phyloP scores from a whole-genome alignment of 2,888 invertebrate species.

The Axea sp. region DNA sequence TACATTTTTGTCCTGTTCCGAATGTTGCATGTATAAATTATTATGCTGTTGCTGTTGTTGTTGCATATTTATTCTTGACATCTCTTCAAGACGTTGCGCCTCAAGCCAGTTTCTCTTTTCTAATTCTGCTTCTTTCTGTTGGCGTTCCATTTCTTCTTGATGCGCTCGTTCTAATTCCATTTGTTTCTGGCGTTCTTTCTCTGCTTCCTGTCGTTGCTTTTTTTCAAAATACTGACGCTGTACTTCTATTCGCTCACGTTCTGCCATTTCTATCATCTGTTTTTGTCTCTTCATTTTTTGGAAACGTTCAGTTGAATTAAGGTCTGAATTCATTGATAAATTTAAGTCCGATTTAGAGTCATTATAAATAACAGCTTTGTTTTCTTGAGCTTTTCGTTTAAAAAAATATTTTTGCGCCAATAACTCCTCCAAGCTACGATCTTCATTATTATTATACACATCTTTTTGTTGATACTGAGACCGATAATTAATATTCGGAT shows the following conservation, averaged over 20 bases:
- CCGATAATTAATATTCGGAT: constrained; percentile 55
- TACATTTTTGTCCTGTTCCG: constrained; percentile 77
- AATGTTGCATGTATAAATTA: constrained; percentile 71
- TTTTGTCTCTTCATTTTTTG: constrained; percentile 36
- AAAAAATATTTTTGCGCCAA: constrained; percentile 82
- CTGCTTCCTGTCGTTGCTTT: constrained; percentile 66
- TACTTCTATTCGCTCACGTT: constrained; percentile 68
- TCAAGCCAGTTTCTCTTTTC: constrained; percentile 70
- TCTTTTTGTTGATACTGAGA: constrained; percentile 77
- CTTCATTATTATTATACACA: constrained; percentile 83
- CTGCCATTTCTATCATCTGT: constrained; percentile 51
- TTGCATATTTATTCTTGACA: constrained; percentile 71
- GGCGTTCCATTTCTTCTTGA: constrained; percentile 65
- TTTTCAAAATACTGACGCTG: constrained; percentile 67
- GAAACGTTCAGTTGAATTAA: constrained; percentile 13
- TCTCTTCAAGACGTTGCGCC: constrained; percentile 72
- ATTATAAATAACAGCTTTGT: constrained; percentile 11
- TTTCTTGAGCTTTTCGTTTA: constrained; percentile 13
- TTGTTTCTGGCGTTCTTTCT: constrained; percentile 59
- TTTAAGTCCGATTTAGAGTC: constrained; percentile 9
- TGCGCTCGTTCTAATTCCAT: constrained; percentile 59
- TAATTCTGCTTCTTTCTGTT: constrained; percentile 65
- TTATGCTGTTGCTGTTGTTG: constrained; percentile 71
- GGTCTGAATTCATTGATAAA: constrained; percentile 13
- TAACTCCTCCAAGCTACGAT: constrained; percentile 90